Percentiles rank a stretch among this genome's conserved stretches.
Evolutionary conservation across 2,888 invertebrate genomes (phyloP).

Genomic region (Pheosia gnoma): DNA sequence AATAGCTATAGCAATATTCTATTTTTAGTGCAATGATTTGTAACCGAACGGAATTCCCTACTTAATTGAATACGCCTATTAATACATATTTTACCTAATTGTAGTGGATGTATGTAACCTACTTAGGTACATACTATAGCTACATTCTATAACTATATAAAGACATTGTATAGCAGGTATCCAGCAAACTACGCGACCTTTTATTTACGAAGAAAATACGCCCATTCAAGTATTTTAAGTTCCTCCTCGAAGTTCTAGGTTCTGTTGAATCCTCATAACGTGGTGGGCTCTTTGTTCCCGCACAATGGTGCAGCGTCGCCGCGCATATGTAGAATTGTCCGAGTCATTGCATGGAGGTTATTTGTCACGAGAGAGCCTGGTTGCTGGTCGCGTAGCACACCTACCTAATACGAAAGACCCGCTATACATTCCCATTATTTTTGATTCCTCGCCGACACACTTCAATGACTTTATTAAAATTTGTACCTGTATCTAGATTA

Average conservation of each 20-base stretch:
- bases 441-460: conserved; percentile 26
- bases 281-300: conserved; percentile 71
- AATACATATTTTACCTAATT: too few species aligned
- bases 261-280: conserved; percentile 64
- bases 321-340: conserved; percentile 72
- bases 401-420: conserved; percentile 31
- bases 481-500: neutral
- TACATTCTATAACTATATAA: too few species aligned
- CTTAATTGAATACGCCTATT: too few species aligned
- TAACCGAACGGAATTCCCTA: too few species aligned
- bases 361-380: conserved; percentile 60
- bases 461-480: neutral
- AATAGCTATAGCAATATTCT: too few species aligned
- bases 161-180: conserved; percentile 7
- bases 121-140: too few species aligned
- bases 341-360: conserved; percentile 63
- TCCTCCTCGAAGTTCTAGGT: conserved; percentile 68
- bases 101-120: too few species aligned
- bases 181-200: conserved; percentile 44
- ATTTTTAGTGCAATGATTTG: too few species aligned
- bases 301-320: conserved; percentile 61
- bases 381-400: conserved; percentile 28
- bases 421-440: conserved; percentile 53
- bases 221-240: conserved; percentile 76
- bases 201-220: conserved; percentile 60